Base-by-base conservation (phyloP, 1,140 invertebrate genomes). In the Drosophila saltans region DNA sequence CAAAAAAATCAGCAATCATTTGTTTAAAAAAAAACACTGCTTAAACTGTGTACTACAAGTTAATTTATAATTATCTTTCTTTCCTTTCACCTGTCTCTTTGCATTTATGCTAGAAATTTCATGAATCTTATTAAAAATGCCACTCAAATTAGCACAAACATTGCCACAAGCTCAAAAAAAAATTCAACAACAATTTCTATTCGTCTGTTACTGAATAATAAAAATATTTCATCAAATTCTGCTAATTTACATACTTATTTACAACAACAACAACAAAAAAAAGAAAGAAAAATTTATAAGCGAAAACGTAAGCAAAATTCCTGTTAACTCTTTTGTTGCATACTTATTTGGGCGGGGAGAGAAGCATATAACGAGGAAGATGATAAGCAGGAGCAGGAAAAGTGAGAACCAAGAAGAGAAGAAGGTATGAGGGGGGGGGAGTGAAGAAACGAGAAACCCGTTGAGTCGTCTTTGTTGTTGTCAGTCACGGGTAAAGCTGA, bases 401-500 rank as follows among this genome's bases (percentile, higher is more conserved):
- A 10, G 40, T 11, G 45, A 2, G 8, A 7, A 30, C 2, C 33
- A 30, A 30, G 33, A 6, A 36, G 6, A 36, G 3, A 1, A 36
- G 28, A 36, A 36, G 6, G 4, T 21, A 10, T 8, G 21, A 26
- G 24, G 21, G 8, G 45, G 24, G 45, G 8, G 45, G 2, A 21
- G 16, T 5, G 6, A 16, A 8, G 7, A 24, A 52, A 69, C 11
- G 43, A 26, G 55, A 72, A 66, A 75, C 74, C 67, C 71, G 66
- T 81, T 70, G 74, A 81, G 66, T 64, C 67, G 63, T 24, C 21
- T 43, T 28, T 48, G 59, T 61, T 62, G 39, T 57, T 69, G 68
- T 75, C 75, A 72, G 82, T 81, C 82, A 85, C 67, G 67, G 76
- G 78, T 67, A 88, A 82, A 82, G 80, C 80, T 88, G 80, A 80